Conservation (phyloP, 92 coral and sea anemone species). For the Umimayanthus chanpuru region DNA sequence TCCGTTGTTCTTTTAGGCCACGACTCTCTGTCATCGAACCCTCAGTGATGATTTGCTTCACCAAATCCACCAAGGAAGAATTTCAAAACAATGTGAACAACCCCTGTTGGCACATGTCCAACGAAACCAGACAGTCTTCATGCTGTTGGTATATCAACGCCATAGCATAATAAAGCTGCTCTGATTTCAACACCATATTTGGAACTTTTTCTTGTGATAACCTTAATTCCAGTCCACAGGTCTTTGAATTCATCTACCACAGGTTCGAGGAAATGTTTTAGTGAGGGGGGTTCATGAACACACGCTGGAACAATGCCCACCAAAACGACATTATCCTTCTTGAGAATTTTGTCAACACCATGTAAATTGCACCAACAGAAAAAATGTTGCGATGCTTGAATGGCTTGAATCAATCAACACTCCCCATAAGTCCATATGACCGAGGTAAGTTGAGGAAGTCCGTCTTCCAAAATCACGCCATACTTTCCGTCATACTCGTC, state of each 20-base stretch:
- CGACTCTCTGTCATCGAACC: too few species aligned
- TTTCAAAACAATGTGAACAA: conserved; percentile 61
- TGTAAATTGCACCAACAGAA: conserved; percentile 41
- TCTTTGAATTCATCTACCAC: conserved; percentile 38
- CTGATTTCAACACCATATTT: conserved; percentile 30
- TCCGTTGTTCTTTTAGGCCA: too few species aligned
- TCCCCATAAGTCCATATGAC: conserved; percentile 46
- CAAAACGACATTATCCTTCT: conserved; percentile 49
- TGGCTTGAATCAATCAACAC: conserved; percentile 50
- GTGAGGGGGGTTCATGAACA: conserved; percentile 42
- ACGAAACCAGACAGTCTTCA: conserved; percentile 57
- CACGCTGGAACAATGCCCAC: conserved; percentile 56
- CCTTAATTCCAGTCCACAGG: conserved; percentile 48
- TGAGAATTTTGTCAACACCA: background rate
- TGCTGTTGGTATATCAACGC: conserved; percentile 60
- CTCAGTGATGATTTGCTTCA: conserved; percentile 48
- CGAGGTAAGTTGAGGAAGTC: background rate
- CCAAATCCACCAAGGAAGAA: conserved; percentile 58
- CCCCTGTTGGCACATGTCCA: conserved; percentile 67
- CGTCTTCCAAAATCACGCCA: too few species aligned
- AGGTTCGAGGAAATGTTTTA: conserved; percentile 50
- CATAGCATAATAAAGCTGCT: conserved; percentile 49
- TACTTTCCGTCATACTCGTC: too few species aligned
- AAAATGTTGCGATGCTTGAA: conserved; percentile 53
- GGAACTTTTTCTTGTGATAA: conserved; percentile 33